Base-by-base conservation (phyloP, 2,113 vertebrate genomes). In the Lota lota region DNA sequence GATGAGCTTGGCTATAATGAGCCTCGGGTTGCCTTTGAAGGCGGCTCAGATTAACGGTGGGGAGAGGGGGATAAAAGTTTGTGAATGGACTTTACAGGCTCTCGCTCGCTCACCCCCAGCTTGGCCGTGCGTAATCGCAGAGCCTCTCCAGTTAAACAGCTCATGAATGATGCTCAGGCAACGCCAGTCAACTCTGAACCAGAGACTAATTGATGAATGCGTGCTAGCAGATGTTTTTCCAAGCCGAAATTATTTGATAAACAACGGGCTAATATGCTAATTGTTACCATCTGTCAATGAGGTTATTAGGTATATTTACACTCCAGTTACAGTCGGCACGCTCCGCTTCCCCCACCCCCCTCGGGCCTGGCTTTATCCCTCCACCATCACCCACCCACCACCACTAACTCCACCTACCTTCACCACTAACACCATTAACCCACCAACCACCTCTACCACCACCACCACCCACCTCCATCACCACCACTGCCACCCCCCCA, bases 181-280 rank as follows among this genome's bases (percentile, higher is more conserved):
- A 76, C 77, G 63, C 71, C 56, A 79, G 82, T 91, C 83, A 84
- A 84, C 85, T 87, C 79, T 89, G 83, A 88, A 88, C 87, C 76
- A 21, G 0, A 72, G 79, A 86, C 86, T 90, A 91, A 89, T 84
- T 87, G 82, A 85, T 79, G 78, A 87, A 83, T 86, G 83, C 83
- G 74, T 60, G 56, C 79, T 81, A 88, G 82, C 90, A 92, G 87
- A 92, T 89, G 87, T 91, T 80, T 63, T 66, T 79, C 81, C 86
- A 86, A 85, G 85, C 81, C 40, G 40, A 14, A 88, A 88, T 91
- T 90, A 90, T 92, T 90, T 88, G 89, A 91, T 91, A 88, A 91
- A 87, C 88, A 91, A 83, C 83, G 67, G 79, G 79, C 83, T 92
- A 92, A 93, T 93, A 85, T 74, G 84, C 79, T 92, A 90, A 91